phyloP scores from a whole-genome alignment of 23 tunicate genomes.

The Halocynthia aurantium region DNA sequence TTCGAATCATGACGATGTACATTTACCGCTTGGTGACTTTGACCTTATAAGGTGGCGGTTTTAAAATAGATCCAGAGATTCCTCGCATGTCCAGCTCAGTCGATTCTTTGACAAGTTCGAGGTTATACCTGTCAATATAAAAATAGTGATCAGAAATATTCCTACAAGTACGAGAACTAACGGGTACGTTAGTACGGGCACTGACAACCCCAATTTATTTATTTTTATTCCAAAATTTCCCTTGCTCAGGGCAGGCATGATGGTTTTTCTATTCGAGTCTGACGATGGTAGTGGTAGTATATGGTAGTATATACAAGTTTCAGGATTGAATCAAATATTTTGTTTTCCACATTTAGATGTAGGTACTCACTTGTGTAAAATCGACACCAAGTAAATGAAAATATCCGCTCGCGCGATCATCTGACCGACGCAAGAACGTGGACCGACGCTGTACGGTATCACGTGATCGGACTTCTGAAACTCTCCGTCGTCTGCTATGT shows the following conservation, averaged over 20 bases:
- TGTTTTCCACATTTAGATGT: not conserved
- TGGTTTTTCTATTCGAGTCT: not conserved
- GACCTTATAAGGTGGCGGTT: conserved; percentile 13
- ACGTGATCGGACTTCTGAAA: conserved; percentile 49
- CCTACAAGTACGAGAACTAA: not conserved
- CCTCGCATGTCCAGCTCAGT: conserved; percentile 26
- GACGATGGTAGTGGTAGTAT: not conserved
- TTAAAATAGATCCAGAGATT: conserved; percentile 9
- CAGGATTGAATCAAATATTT: not conserved
- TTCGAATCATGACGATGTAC: no score
- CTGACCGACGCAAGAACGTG: conserved; percentile 59
- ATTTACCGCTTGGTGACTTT: not conserved
- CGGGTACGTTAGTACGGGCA: not conserved
- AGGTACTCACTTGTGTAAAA: conserved; percentile 16
- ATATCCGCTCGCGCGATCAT: conserved; percentile 37
- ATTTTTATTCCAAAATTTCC: no score
- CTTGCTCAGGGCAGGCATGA: not conserved
- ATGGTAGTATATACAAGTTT: not conserved
- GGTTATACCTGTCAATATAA: conserved; percentile 11
- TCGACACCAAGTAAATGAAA: conserved; percentile 23
- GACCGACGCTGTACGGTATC: conserved; percentile 55
- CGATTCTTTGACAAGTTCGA: conserved; percentile 1
- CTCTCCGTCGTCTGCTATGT: conserved; percentile 46
- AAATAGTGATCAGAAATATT: not conserved
- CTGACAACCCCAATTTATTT: no score